A percentile compares a stretch with the other conserved stretches of the same genome.
Conservation (phyloP, 2,888 invertebrate genomes). For the Nephrocerus scutellatus region DNA sequence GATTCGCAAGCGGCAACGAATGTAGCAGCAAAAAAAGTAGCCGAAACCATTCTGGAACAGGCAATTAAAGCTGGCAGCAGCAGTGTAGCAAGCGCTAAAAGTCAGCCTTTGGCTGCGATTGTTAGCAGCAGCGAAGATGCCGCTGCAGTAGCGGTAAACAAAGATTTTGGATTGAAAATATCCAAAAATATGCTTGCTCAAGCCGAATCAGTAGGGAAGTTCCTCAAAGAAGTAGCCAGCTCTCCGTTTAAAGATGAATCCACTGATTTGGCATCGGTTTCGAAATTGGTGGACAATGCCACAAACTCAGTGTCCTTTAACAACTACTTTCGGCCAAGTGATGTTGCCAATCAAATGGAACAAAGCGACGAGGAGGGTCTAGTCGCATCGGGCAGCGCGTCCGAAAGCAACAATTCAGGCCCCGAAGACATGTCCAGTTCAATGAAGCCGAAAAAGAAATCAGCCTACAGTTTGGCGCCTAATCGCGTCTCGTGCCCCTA, state of each 20-base stretch:
- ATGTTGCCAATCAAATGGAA: slow-evolving; percentile 45
- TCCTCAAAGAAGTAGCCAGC: slow-evolving; percentile 43
- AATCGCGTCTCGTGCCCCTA: slow-evolving; percentile 90
- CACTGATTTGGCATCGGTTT: slow-evolving; percentile 69
- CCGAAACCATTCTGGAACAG: slow-evolving; percentile 55
- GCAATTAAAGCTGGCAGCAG: slow-evolving; percentile 41
- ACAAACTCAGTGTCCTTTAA: slow-evolving; percentile 55
- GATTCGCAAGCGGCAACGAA: slow-evolving; percentile 51
- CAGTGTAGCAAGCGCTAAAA: slow-evolving; percentile 3
- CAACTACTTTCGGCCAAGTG: slow-evolving; percentile 54
- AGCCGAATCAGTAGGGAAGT: slow-evolving; percentile 45
- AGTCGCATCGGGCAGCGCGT: slow-evolving; percentile 68
- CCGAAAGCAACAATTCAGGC: slow-evolving; percentile 76
- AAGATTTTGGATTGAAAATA: slow-evolving; percentile 52
- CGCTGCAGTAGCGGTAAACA: slow-evolving; percentile 29
- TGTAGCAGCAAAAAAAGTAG: slow-evolving; percentile 51
- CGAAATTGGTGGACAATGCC: slow-evolving; percentile 70
- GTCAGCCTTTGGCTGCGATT: slow-evolving; percentile 10
- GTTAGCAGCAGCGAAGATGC: slow-evolving; percentile 4
- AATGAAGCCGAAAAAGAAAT: slow-evolving; percentile 67
- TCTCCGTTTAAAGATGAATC: slow-evolving; percentile 51
- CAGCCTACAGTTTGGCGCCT: slow-evolving; percentile 91
- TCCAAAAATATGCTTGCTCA: slow-evolving; percentile 56
- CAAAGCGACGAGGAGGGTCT: slow-evolving; percentile 66
- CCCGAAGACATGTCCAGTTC: slow-evolving; percentile 58